Percentiles rank a stretch among this genome's conserved stretches.
Conservation (phyloP, 2,797 vertebrate genomes). For the Paedocypris micromegethes region DNA sequence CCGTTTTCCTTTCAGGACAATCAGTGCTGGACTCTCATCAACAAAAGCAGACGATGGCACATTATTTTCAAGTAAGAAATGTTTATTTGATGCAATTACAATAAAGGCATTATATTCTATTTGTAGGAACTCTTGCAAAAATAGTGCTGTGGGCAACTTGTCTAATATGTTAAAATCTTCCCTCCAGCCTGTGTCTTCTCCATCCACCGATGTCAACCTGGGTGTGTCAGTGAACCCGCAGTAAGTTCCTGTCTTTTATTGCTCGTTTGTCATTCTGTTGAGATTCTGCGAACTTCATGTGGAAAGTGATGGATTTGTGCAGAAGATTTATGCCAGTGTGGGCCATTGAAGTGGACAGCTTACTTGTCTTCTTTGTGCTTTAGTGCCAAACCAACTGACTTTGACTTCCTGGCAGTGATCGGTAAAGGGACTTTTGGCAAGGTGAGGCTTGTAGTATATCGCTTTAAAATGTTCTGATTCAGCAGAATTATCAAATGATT, state of each 20-base stretch:
- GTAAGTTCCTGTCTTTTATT: constrained; percentile 69
- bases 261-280: background rate
- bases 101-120: too few species aligned
- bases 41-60: constrained; percentile 63
- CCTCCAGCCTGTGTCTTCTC: constrained; percentile 58
- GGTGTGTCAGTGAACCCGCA: constrained; percentile 94
- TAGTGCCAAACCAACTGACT: constrained; percentile 96
- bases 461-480: constrained; percentile 39
- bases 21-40: constrained; percentile 46
- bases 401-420: constrained; percentile 95
- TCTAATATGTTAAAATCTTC: constrained; percentile 22
- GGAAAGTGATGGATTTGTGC: background rate
- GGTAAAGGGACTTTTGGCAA: constrained; percentile 98
- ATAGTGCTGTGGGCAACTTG: too few species aligned
- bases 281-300: constrained; percentile 3
- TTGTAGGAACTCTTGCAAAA: too few species aligned
- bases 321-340: too few species aligned
- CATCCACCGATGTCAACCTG: constrained; percentile 83
- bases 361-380: constrained; percentile 29
- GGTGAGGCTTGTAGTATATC: constrained; percentile 62
- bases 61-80: constrained; percentile 63
- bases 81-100: background rate
- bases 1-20: constrained; percentile 7
- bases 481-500: constrained; percentile 60
- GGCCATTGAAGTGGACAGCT: background rate